Evolutionary conservation across 2,888 invertebrate species (phyloP).

Genomic region (Melanchra persicariae): DNA sequence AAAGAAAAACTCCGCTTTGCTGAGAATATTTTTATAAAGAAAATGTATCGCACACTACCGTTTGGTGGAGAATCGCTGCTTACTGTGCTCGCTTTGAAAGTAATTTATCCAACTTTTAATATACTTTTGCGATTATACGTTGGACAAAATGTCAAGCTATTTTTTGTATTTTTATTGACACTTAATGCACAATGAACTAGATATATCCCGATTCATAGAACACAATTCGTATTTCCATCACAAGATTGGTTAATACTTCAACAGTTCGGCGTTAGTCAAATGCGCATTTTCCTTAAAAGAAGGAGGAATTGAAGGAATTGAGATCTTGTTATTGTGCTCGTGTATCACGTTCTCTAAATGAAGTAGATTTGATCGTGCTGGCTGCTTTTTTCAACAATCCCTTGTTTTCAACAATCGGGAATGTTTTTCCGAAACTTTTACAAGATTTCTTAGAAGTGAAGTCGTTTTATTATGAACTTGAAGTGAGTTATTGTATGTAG

Average conservation of each 20-base stretch:
- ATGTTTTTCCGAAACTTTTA: conserved; percentile 31
- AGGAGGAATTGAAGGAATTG: conserved; percentile 30
- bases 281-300: conserved; percentile 41
- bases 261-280: conserved; percentile 14
- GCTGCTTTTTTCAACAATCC: conserved; percentile 49
- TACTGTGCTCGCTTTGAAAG: conserved; percentile 72
- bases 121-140: conserved; percentile 64
- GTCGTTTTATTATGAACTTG: neutral
- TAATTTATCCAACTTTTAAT: conserved; percentile 71
- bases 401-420: conserved; percentile 37
- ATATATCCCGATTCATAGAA: neutral
- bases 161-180: conserved; percentile 55
- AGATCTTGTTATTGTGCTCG: conserved; percentile 50
- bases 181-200: conserved; percentile 11
- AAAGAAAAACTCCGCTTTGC: conserved; percentile 78
- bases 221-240: conserved; percentile 43
- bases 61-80: conserved; percentile 77
- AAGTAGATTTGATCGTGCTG: conserved; percentile 52
- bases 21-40: conserved; percentile 83
- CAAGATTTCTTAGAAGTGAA: neutral
- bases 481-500: conserved; percentile 8
- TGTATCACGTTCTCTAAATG: conserved; percentile 54
- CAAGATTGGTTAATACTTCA: conserved; percentile 13
- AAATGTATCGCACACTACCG: conserved; percentile 75
- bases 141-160: conserved; percentile 25